Conservation (phyloP, 2,888 invertebrate genomes). For the Pyralis farinalis region DNA sequence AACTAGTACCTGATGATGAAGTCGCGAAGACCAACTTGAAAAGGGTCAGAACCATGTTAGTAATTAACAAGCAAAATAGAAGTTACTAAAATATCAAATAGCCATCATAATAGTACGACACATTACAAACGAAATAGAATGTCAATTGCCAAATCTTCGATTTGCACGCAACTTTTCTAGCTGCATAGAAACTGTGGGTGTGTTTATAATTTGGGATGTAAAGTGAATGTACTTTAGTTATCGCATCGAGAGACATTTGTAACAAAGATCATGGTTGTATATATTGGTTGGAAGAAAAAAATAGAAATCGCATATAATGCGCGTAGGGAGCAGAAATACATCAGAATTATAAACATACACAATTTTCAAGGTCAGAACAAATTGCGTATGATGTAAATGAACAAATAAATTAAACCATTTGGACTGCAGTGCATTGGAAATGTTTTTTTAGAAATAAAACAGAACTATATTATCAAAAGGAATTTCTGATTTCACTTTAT, state of each 20-base stretch:
- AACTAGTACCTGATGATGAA: conserved; percentile 92
- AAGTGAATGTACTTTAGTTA: background rate
- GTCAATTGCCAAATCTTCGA: conserved; percentile 73
- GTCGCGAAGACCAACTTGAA: conserved; percentile 94
- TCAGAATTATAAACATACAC: background rate
- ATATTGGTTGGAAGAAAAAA: background rate
- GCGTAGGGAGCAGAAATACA: background rate
- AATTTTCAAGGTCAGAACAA: background rate
- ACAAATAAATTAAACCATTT: background rate
- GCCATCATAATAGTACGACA: conserved; percentile 22
- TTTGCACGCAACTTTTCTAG: conserved; percentile 30
- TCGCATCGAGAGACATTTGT: background rate
- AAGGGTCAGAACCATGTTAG: conserved; percentile 62
- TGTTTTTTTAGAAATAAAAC: background rate
- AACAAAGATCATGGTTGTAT: background rate
- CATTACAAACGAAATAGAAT: conserved; percentile 37
- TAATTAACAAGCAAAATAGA: conserved; percentile 41
- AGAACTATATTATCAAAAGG: conserved; percentile 13
- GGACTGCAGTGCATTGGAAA: background rate
- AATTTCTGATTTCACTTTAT: background rate
- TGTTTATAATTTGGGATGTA: background rate
- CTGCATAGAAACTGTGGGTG: too few species aligned
- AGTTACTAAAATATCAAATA: conserved; percentile 35
- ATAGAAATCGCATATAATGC: background rate
- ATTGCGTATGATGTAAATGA: background rate